Evolutionary conservation across 1,140 invertebrate genomes (phyloP).

Genomic region (Lucilia cuprina): DNA sequence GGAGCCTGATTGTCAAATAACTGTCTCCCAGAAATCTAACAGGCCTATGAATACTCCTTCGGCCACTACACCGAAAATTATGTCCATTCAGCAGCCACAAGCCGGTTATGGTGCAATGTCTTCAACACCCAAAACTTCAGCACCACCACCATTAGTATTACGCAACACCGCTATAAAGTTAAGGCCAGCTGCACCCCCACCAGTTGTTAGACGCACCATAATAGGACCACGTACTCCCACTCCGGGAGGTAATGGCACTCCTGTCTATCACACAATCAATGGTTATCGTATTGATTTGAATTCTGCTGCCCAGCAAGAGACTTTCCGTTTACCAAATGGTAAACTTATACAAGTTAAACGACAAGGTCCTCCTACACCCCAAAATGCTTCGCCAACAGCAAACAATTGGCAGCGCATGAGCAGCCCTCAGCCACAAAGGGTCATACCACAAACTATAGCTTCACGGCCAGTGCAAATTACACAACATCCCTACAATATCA

Average conservation of each 20-base stretch:
- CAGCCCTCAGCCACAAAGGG: slow-evolving; percentile 20
- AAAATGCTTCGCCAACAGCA: slow-evolving; percentile 19
- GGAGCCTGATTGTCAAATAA: slow-evolving; percentile 58
- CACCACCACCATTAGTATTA: slow-evolving; percentile 54
- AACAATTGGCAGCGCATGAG: slow-evolving; percentile 34
- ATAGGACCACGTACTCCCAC: slow-evolving; percentile 23
- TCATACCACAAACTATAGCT: slow-evolving; percentile 10
- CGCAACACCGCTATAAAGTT: slow-evolving; percentile 54
- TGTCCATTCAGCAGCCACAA: slow-evolving; percentile 47
- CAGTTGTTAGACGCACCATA: slow-evolving; percentile 34
- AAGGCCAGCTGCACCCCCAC: slow-evolving; percentile 40
- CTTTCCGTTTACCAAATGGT: slow-evolving; percentile 58
- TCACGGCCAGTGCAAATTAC: slow-evolving; percentile 36
- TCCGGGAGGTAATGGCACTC: slow-evolving; percentile 37
- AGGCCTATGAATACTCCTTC: slow-evolving; percentile 32
- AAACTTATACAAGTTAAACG: slow-evolving; percentile 60
- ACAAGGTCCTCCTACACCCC: slow-evolving; percentile 42
- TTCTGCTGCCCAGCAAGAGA: slow-evolving; percentile 59
- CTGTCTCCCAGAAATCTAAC: slow-evolving; percentile 44
- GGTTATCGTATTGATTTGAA: slow-evolving; percentile 61
- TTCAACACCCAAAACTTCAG: slow-evolving; percentile 25
- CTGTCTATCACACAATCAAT: slow-evolving; percentile 60
- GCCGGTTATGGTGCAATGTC: slow-evolving; percentile 31
- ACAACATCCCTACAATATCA: slow-evolving; percentile 17
- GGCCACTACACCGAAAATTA: slow-evolving; percentile 49